Base-by-base conservation (phyloP, 2,113 vertebrate species). In the Corythornis vintsioides region DNA sequence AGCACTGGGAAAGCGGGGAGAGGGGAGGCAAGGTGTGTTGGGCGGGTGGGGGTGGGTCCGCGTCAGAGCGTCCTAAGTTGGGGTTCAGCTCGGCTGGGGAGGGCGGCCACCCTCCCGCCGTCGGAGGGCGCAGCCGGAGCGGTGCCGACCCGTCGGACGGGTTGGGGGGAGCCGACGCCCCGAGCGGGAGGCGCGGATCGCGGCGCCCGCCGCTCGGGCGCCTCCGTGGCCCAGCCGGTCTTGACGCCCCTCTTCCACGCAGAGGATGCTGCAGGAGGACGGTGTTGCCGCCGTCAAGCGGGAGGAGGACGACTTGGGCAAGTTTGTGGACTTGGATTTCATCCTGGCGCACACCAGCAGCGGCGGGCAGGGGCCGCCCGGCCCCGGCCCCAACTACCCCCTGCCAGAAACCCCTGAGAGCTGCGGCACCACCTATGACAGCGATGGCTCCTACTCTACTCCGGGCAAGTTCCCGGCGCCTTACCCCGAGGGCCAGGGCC, bases 391-490 rank as follows among this genome's bases (percentile, higher is more conserved):
- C 50, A 96, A 97, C 7, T 99, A 98, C 59, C 97, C 98, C 3
- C 83, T 99, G 61, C 98, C 98, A 5, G 98, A 99, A 91, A 99
- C 98, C 7, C 98, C 98, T 7, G 98, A 99, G 83, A 99, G 98
- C 94, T 98, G 98, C 94, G 95, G 98, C 24, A 93, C 98, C 1
- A 95, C 95, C 50, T 97, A 97, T 14, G 98, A 98, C 80, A 97
- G 98, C 81, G 98, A 98, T 10, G 96, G 97, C 63, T 94, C 97
- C 72, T 94, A 98, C 64, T 94, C 96, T 11, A 76, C 97, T 11
- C 90, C 96, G 28, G 89, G 88, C 48, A 97, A 97, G 43, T 97
- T 96, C 60, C 78, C 74, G 55, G 87, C 72, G 52, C 83, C 79
- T 78, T 98, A 97, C 50, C 17, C 92, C 26, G 89, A 97, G 6